These are phyloP conservation scores for Therioaphis trifolii DNA, from an alignment of 2,888 invertebrate species.

Conservation along the genomic window DNA sequence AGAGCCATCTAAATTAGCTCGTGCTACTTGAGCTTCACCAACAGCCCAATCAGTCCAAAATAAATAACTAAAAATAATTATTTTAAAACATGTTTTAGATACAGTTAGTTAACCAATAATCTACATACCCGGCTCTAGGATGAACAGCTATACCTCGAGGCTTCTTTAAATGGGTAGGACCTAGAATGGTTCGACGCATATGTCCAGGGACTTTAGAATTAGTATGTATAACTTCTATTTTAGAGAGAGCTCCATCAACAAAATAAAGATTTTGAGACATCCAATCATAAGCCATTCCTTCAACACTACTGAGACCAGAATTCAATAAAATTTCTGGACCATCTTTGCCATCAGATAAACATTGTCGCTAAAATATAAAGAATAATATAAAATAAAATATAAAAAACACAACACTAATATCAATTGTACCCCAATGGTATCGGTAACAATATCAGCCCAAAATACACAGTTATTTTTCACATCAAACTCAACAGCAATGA, in stretches of 20 bases:
- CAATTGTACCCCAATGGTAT: conserved; percentile 76
- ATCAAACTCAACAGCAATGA: conserved; percentile 89
- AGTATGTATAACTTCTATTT: conserved; percentile 84
- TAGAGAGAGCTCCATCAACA: conserved; percentile 82
- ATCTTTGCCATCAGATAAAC: conserved; percentile 76
- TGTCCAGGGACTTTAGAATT: conserved; percentile 75
- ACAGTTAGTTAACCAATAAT: background rate
- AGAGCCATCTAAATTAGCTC: conserved; percentile 83
- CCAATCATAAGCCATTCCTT: conserved; percentile 92
- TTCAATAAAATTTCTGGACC: conserved; percentile 79
- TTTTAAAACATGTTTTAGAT: conserved; percentile 39
- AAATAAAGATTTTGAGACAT: conserved; percentile 87
- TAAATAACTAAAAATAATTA: conserved; percentile 70
- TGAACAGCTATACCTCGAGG: conserved; percentile 87
- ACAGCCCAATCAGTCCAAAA: conserved; percentile 92
- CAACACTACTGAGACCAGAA: conserved; percentile 81
- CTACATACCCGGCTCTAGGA: conserved; percentile 77
- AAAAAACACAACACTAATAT: conserved; percentile 1
- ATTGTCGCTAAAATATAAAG: conserved; percentile 72
- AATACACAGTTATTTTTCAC: conserved; percentile 85
- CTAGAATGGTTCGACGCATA: conserved; percentile 82
- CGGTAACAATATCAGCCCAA: conserved; percentile 86
- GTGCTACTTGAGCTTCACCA: conserved; percentile 80
- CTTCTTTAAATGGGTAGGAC: conserved; percentile 75
- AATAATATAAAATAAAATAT: conserved; percentile 4